Percentiles rank a stretch among this genome's conserved stretches.
Evolutionary conservation across 2,888 invertebrate genomes (phyloP).

Genomic region (Schizotus pectinicornis): DNA sequence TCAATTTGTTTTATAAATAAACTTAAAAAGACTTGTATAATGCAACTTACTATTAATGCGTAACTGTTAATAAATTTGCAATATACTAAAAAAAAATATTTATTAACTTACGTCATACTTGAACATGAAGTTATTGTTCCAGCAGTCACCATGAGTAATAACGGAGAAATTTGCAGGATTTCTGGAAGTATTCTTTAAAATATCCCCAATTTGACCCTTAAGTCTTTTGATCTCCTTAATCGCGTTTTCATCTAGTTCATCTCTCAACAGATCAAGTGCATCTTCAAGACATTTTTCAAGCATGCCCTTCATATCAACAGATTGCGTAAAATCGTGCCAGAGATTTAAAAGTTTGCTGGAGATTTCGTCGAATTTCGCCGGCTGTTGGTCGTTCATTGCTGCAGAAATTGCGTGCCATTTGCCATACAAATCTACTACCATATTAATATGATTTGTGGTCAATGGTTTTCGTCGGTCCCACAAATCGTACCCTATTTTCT

Average conservation of each 20-base stretch:
- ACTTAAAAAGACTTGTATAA: too few relatives aligned
- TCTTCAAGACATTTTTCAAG: too few relatives aligned
- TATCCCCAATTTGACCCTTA: too few relatives aligned
- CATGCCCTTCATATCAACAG: too few relatives aligned
- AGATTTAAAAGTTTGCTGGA: background rate
- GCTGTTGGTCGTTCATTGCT: constrained; percentile 31
- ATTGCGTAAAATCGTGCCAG: too few relatives aligned
- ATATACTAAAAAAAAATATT: constrained; percentile 13
- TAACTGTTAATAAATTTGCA: constrained; percentile 23
- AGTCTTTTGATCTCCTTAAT: too few relatives aligned
- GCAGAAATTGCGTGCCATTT: constrained; percentile 36
- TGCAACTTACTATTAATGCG: too few relatives aligned
- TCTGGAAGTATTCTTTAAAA: too few relatives aligned
- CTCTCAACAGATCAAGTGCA: too few relatives aligned
- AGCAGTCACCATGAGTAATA: constrained; percentile 47
- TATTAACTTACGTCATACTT: constrained; percentile 41
- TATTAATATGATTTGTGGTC: constrained; percentile 20
- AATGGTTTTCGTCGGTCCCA: constrained; percentile 27
- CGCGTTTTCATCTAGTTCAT: too few relatives aligned
- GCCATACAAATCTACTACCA: constrained; percentile 33
- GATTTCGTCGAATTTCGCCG: constrained; percentile 17
- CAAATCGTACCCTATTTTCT: constrained; percentile 26
- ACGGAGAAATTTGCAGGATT: constrained; percentile 14
- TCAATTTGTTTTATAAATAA: too few relatives aligned
- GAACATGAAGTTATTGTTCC: constrained; percentile 51